Base-by-base conservation (phyloP, 2,113 vertebrate genomes). In the Callocephalon fimbriatum region DNA sequence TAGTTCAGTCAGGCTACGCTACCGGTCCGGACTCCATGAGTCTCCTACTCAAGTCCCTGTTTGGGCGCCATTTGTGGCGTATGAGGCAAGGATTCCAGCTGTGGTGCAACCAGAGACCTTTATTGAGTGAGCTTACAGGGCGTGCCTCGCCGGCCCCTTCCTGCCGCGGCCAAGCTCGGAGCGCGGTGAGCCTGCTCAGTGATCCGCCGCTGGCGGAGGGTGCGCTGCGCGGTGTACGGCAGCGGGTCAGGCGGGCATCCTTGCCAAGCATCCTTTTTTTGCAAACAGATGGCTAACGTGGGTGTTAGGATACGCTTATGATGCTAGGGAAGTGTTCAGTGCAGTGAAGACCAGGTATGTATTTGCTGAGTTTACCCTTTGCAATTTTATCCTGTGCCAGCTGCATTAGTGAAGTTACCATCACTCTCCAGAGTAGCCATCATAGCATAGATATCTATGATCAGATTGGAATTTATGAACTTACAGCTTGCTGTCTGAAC, bases 391-490 rank as follows among this genome's bases (percentile, higher is more conserved):
- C 3, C 29, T 23, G 12, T 79, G 71, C 25, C 6, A 2, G 26
- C 31, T 50, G 42, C 2, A 6, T 56, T 68, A 35, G 6, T 42
- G 32, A 38, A 63, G 48, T 29, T 40, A 15, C 4, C 10, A 1
- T 51, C 25, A 1, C 3, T 7, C 7, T 38, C 21, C 3, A 5
- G 15, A 48, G 25, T 40, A 10, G 22, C 37, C 18, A 0, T 61
- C n/a, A 3, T 15, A 21, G 14, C 3, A 2, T 4, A 25, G 42
- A 4, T 58, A 22, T 1, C 56, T 58, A 14, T 58, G 32, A 10
- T n/a, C 17, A 17, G 10, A 10, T 31, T n/a, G 56, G 71, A 32
- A 50, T 81, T 59, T 6, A 6, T 26, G 45, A 65, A 66, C 53
- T 66, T 86, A 27, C 3, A 6, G 45, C 26, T 78, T 59, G 32